Evolutionary conservation across 2,888 invertebrate species (phyloP).

Genomic region (Mesorhabditis belari): DNA sequence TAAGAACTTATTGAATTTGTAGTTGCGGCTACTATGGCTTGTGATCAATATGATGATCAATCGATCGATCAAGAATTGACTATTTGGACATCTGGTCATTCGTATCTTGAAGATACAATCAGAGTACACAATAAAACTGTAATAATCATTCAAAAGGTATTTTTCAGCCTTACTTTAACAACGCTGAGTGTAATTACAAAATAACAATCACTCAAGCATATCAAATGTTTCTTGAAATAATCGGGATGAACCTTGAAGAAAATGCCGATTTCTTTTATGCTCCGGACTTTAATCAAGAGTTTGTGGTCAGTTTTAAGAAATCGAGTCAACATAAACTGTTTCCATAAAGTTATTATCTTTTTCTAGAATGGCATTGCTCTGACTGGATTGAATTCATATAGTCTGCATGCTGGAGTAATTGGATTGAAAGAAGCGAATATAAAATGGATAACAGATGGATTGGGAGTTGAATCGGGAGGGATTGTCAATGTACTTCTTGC

Average conservation of each 20-base stretch:
- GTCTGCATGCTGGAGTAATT: not conserved
- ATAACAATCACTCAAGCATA: not conserved
- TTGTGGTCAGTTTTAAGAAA: too few species aligned
- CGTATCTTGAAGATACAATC: too few species aligned
- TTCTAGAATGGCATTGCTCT: not conserved
- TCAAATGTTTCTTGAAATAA: not conserved
- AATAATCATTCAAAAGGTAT: not conserved
- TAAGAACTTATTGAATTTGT: not conserved
- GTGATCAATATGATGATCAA: not conserved
- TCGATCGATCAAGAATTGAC: not conserved
- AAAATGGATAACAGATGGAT: not conserved
- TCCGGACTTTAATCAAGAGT: not conserved
- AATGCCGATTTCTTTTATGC: not conserved
- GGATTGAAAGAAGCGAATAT: not conserved
- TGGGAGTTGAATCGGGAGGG: not conserved
- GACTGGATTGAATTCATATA: not conserved
- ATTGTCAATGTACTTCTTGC: not conserved
- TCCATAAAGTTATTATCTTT: too few species aligned
- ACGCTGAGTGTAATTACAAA: not conserved
- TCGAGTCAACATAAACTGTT: too few species aligned
- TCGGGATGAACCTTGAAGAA: not conserved
- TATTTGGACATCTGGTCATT: not conserved
- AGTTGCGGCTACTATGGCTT: not conserved
- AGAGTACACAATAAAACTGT: too few species aligned
- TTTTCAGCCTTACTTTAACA: not conserved